A percentile compares a stretch with the other conserved stretches of the same genome.
Conservation (phyloP, 2,113 vertebrate genomes). For the Glaucidium brasilianum region DNA sequence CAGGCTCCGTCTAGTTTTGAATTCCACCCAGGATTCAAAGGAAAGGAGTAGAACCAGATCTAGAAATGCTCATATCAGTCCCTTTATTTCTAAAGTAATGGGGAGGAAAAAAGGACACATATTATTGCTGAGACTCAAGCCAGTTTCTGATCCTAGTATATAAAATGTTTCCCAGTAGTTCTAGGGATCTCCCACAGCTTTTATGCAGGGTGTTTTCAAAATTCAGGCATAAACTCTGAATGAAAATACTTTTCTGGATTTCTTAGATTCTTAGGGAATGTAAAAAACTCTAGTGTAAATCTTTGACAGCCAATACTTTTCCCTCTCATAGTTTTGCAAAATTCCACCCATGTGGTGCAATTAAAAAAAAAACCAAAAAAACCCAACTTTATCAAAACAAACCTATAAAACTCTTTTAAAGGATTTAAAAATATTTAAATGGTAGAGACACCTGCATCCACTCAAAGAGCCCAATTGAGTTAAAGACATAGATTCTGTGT, state of each 20-base stretch:
- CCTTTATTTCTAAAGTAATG: background rate
- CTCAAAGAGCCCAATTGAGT: background rate
- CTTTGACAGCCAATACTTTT: background rate
- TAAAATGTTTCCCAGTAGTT: background rate
- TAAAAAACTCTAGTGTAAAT: background rate
- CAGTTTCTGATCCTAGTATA: background rate
- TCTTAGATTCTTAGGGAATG: background rate
- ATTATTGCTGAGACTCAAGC: background rate
- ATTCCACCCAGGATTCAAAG: background rate
- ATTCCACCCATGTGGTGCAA: background rate
- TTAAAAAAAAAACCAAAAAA: background rate
- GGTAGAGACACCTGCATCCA: background rate
- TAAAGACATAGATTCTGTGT: background rate
- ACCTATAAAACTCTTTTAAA: background rate
- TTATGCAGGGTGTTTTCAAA: background rate
- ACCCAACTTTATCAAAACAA: background rate
- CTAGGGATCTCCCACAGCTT: background rate
- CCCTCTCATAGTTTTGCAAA: background rate
- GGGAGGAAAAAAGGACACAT: background rate
- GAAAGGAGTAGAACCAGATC: background rate
- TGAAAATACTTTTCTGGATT: background rate
- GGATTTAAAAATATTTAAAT: background rate
- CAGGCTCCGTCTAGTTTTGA: background rate
- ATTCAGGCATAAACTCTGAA: background rate
- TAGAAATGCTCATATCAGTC: background rate